Base-by-base conservation (phyloP, 2,797 vertebrate genomes). In the Melanotaenia pygmaea region DNA sequence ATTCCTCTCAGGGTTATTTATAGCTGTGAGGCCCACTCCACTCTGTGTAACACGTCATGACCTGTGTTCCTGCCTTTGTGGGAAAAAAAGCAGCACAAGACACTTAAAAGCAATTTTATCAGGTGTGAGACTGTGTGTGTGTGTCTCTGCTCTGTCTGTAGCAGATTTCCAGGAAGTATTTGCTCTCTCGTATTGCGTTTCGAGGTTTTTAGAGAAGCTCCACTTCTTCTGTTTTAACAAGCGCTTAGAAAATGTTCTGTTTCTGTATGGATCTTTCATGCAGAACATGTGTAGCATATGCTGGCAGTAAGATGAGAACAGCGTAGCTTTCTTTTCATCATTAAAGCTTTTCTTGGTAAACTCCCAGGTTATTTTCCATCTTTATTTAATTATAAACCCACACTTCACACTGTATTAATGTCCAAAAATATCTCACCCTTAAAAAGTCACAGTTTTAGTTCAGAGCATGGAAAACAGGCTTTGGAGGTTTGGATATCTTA, bases 1-100 rank as follows among this genome's bases (percentile, higher is more conserved):
- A 92, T 90, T 92, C 83, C 86, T 86, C 87, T 90, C 76, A 45
- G 83, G 34, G 82, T 86, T 93, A 93, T 93, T 91, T 93, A 83
- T 93, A 93, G 86, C 80, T 43, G 5, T 54, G 77, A 74, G 82
- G 84, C 79, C 79, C 81, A 82, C 80, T 89, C 71, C 77, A 81
- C 77, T 73, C 76, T 74, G 83, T 72, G 81, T 77, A 78, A 78
- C 71, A 64, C 76, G 56, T 87, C 86, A 86, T 89, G 86, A 87
- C 89, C 89, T 72, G 78, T 80, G 79, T 56, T 66, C 73, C 62
- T 84, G 68, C 66, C 73, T 80, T 76, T 82, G 74, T 76, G 66
- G 40, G 14, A 50, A 47, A 54, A 70, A 72, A 67, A 60, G 26
- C 50, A 65, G 59, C 45, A 67, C 40, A 54, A 47, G 35, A 67